A percentile compares a stretch with the other conserved stretches of the same genome.
Evolutionary conservation across 1,140 invertebrate species (phyloP).

Genomic region (Bombus turneri): DNA sequence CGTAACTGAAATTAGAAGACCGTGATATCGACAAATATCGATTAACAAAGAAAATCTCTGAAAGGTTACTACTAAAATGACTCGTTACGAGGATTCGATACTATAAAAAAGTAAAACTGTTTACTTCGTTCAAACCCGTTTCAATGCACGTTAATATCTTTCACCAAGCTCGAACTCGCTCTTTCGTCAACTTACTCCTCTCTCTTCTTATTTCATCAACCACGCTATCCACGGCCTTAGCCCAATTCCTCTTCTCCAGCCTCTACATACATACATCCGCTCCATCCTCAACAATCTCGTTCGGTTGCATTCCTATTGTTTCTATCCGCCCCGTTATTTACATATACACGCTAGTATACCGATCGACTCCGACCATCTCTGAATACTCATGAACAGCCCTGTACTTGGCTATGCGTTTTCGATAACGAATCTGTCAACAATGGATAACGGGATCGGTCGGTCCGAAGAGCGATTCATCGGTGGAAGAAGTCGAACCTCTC

Average conservation of each 20-base stretch:
- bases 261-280: no score
- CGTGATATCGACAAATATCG: no score
- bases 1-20: no score
- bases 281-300: no score
- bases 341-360: not conserved
- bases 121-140: not conserved
- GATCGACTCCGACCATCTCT: not conserved
- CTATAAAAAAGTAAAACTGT: not conserved
- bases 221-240: not conserved
- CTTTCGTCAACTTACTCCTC: not conserved
- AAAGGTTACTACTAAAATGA: not conserved
- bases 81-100: not conserved
- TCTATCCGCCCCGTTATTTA: conserved; percentile 25
- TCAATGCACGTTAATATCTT: not conserved
- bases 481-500: conserved; percentile 25
- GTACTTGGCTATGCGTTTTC: conserved; percentile 24
- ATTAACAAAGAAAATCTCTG: not conserved
- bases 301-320: conserved; percentile 20
- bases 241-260: not conserved
- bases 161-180: not conserved
- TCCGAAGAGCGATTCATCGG: conserved; percentile 12
- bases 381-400: conserved; percentile 38
- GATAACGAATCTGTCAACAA: conserved; percentile 50
- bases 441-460: conserved; percentile 40
- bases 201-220: not conserved